Evolutionary conservation across 2,888 invertebrate genomes (phyloP), one percentile per base, ranked within the genome.

Genomic region (Oligia strigilis): DNA sequence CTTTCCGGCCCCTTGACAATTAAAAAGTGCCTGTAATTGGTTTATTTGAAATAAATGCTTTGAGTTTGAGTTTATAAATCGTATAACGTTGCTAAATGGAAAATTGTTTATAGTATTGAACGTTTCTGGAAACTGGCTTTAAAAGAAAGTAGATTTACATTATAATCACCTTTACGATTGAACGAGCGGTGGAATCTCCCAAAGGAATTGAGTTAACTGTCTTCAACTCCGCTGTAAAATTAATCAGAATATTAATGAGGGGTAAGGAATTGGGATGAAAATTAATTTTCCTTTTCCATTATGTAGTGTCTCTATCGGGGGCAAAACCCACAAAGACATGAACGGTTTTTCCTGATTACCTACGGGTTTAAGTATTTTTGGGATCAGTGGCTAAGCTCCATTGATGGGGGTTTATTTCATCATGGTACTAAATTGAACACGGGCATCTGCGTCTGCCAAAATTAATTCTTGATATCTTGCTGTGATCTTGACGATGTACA

Each of bases 211-310:
- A 58, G 52, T 83, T 83, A 69, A 82, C 64, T 43, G 64, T 83
- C 69, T 79, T 69, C 49, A 64, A 60, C 14, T 43, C 43, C n/a
- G 72, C 46, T 49, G 64, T 65, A 70, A 82, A 78, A 84, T 84
- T 82, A 72, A 86, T 78, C 62, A 70, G 75, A 58, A 82, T 78
- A 66, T 72, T 73, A 82, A 72, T 64, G 66, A 70, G 58, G n/a
- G 58, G 58, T 65, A 43, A 62, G 73, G 40, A 70, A 62, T 69
- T 64, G 65, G 70, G 36, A 65, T 46, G n/a, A 17, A 58, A 70
- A 80, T 70, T 72, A 79, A 79, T 79, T 70, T 84, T 52, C 58
- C 36, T 55, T 19, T 14, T 80, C 36, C 36, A 43, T n/a, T 40
- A 40, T 5, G 40, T 58, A 23, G 43, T 55, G 29, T 5, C 19